Evolutionary conservation across 2,797 vertebrate genomes (phyloP).

Genomic region (Hippoglossus hippoglossus): DNA sequence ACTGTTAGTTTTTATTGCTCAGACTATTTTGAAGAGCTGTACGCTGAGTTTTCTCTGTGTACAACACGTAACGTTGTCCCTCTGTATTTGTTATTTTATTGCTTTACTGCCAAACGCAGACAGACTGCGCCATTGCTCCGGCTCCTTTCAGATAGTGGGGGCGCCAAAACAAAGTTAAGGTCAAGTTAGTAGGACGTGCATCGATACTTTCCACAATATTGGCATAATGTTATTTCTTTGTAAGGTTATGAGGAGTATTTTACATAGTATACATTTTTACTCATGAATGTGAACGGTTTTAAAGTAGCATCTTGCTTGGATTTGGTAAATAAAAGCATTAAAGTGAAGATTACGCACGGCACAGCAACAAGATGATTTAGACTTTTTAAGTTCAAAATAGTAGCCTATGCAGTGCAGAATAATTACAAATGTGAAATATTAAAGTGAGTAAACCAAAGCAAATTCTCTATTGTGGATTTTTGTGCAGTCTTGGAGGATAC

Average conservation of each 20-base stretch:
- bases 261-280: background rate
- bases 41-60: conserved; percentile 15
- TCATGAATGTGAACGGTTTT: background rate
- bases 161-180: conserved; percentile 99
- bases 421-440: too few species aligned
- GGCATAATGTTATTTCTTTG: background rate
- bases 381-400: background rate
- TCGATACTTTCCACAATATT: conserved; percentile 83
- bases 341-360: background rate
- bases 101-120: conserved; percentile 70
- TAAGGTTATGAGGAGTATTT: background rate
- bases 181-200: conserved; percentile 94
- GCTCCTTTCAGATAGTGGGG: conserved; percentile 82
- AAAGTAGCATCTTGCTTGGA: background rate
- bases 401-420: too few species aligned
- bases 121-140: conserved; percentile 75
- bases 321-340: background rate
- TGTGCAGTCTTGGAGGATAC: too few species aligned
- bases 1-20: conserved; percentile 35
- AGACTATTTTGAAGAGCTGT: conserved; percentile 23
- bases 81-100: conserved; percentile 60
- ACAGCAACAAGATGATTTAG: background rate
- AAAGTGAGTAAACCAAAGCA: too few species aligned
- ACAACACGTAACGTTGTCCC: conserved; percentile 12
- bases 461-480: background rate